Evolutionary conservation across 2,797 vertebrate genomes (phyloP).

Genomic region (Pangasius krempfi): DNA sequence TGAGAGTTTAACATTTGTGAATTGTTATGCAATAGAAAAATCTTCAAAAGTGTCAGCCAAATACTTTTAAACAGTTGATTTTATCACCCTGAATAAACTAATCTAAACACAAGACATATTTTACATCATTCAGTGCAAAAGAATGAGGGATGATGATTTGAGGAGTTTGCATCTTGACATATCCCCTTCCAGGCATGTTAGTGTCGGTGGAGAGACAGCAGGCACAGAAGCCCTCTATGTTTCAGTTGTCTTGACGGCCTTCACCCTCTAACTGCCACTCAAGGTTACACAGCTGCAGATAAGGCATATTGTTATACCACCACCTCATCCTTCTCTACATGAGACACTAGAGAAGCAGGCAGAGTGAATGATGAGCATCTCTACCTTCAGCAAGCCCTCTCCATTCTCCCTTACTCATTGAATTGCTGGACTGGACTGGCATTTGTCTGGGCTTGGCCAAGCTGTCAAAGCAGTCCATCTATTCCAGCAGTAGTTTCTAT

Average conservation of each 20-base stretch:
- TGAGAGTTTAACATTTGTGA: neutral
- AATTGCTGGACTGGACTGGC: constrained; percentile 30
- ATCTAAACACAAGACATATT: neutral
- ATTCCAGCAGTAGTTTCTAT: constrained; percentile 37
- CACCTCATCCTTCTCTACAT: constrained; percentile 5
- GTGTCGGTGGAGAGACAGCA: neutral
- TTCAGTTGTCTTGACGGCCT: neutral
- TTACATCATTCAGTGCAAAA: constrained; percentile 10
- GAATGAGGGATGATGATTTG: constrained; percentile 1
- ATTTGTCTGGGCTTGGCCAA: constrained; percentile 43
- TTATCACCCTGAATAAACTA: neutral
- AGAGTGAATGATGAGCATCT: constrained; percentile 38
- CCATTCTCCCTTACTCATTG: neutral
- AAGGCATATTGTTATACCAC: neutral
- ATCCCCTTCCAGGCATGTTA: neutral
- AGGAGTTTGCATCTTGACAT: neutral
- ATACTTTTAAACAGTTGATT: neutral
- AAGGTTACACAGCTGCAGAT: constrained; percentile 1
- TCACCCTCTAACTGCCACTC: neutral
- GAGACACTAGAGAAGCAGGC: constrained; percentile 10
- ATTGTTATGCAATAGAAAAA: neutral
- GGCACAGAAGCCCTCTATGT: neutral
- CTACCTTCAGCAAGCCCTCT: constrained; percentile 11
- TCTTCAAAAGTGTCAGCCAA: neutral
- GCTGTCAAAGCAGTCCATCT: constrained; percentile 46